Evolutionary conservation across 1,140 invertebrate genomes (phyloP), one percentile per base, ranked within the genome.

Genomic region (Heliconius himera): DNA sequence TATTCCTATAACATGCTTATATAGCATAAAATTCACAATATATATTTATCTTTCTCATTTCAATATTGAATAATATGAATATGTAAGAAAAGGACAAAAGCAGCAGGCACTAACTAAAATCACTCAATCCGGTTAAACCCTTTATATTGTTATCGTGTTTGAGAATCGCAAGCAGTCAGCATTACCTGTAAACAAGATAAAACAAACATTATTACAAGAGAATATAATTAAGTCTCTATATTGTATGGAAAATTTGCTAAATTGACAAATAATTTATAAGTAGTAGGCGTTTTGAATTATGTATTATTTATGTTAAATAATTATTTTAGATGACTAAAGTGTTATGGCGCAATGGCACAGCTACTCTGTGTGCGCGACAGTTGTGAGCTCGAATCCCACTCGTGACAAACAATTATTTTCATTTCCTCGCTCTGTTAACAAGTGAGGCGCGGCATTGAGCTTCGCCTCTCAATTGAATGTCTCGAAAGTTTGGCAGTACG

Each of bases 101-200:
- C 26, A 60, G 8, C 4, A 38, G 74, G 54, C 56, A 49, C 36
- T 41, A 76, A 76, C 38, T 29, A 38, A 76, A 76, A 70, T 66
- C 38, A 75, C 49, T 75, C 74, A 9, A 76, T 41, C 18, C 38
- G 22, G 38, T 76, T 76, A 76, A 76, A 76, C 46, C 41, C 22
- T 56, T 76, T 70, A 41, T 76, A 29, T 66, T 70, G 60, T 74
- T 73, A 71, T 75, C 73, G 29, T 75, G 29, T 79, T 79, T 79
- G 70, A 60, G 66, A 46, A 78, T 75, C 49, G 73, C 56, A 36
- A 74, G 70, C 76, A 81, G 77, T 74, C 80, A 78, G 76, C 80
- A 70, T 78, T 81, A 81, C 80, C 80, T 81, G 80, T 38, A 81
- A 81, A 81, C 76, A 81, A 81, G 60, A 77, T 75, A 60, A 78